phyloP scores from a whole-genome alignment of 2,113 vertebrate genomes.

The Coturnix japonica region DNA sequence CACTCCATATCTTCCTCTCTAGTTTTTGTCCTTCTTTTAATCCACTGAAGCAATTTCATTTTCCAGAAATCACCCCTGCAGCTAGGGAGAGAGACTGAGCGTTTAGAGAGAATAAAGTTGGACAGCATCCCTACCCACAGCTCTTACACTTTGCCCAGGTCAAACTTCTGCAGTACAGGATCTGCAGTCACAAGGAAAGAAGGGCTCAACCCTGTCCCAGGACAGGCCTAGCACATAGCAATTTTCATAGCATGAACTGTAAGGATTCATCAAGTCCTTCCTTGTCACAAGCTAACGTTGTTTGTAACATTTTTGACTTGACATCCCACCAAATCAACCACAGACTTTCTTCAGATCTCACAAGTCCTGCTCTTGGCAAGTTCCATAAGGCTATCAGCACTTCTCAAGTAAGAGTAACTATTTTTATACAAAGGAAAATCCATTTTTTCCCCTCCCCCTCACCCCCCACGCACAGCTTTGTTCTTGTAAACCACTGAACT shows the following conservation, averaged over 20 bases:
- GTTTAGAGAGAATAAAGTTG: rapidly evolving
- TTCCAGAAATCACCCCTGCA: neutral
- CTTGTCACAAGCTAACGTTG: neutral
- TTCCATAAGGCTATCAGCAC: neutral
- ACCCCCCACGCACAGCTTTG: neutral
- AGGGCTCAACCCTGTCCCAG: neutral
- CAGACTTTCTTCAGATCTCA: neutral
- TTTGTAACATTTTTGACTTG: neutral
- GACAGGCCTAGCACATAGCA: neutral
- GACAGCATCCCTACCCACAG: neutral
- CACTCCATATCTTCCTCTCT: neutral
- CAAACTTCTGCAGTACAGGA: neutral
- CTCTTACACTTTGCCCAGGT: neutral
- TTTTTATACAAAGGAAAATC: slow-evolving; percentile 16
- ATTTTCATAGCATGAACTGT: neutral
- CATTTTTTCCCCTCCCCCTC: neutral
- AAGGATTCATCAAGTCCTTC: neutral
- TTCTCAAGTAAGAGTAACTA: neutral
- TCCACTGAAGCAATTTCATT: neutral
- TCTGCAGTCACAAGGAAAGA: neutral
- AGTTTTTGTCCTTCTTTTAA: neutral
- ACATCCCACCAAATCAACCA: neutral
- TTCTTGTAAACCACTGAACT: slow-evolving; percentile 33
- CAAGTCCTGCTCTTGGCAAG: neutral
- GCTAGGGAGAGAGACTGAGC: neutral